Conservation (phyloP, 37 sponge, comb jelly and placozoan species). For the Petrosia ficiformis region DNA sequence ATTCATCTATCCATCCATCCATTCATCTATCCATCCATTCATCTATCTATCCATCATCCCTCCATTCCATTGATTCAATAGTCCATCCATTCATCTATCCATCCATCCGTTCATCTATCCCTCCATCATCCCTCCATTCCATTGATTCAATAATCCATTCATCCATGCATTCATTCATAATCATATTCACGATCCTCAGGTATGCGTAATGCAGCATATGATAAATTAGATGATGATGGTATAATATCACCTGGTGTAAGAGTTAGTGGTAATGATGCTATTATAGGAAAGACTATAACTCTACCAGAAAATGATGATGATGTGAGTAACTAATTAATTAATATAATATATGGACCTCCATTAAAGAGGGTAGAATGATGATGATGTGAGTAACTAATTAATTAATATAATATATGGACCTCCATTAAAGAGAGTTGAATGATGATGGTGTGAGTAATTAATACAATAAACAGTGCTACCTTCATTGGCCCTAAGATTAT, state of each 20-base stretch:
- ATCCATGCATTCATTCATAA: not conserved
- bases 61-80: too few relatives aligned
- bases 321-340: slow-evolving; percentile 29
- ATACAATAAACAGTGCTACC: too few relatives aligned
- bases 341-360: not conserved
- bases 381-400: slow-evolving; percentile 58
- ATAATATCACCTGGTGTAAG: slow-evolving; percentile 96
- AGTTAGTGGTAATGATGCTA: slow-evolving; percentile 96
- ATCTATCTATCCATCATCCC: too few relatives aligned
- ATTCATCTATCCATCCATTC: too few relatives aligned
- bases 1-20: too few relatives aligned
- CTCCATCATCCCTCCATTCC: slow-evolving; percentile 12
- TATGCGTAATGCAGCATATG: slow-evolving; percentile 94
- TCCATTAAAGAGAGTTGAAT: too few relatives aligned
- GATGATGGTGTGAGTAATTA: slow-evolving; percentile 79
- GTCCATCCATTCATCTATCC: too few relatives aligned
- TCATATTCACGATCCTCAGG: slow-evolving; percentile 59
- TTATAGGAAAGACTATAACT: slow-evolving; percentile 97
- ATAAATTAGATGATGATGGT: slow-evolving; percentile 98
- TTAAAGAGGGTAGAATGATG: too few relatives aligned
- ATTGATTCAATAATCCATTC: too few relatives aligned
- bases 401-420: not conserved
- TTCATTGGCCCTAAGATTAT: too few relatives aligned
- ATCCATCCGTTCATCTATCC: too few relatives aligned
- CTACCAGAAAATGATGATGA: slow-evolving; percentile 95